Percentiles rank a stretch among this genome's conserved stretches.
Evolutionary conservation across 2,888 invertebrate genomes (phyloP).

Genomic region (Pyrrhia umbra): DNA sequence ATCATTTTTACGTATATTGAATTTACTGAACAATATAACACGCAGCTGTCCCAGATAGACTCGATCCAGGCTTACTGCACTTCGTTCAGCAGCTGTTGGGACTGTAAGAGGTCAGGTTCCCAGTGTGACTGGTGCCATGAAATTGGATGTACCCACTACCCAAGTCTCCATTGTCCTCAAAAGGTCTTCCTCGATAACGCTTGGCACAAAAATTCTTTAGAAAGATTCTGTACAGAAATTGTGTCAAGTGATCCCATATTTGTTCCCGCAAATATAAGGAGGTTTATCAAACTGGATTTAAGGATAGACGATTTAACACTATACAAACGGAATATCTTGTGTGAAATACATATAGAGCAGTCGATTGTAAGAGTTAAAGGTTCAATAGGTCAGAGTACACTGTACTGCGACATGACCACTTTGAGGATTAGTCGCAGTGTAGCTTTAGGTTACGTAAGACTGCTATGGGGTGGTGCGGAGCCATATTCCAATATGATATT

Average conservation of each 20-base stretch:
- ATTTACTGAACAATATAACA: background rate
- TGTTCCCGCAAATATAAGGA: slow-evolving; percentile 60
- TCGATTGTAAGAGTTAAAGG: slow-evolving; percentile 29
- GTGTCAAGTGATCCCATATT: slow-evolving; percentile 62
- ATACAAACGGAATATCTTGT: slow-evolving; percentile 61
- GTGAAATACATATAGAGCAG: slow-evolving; percentile 63
- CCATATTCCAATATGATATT: slow-evolving; percentile 70
- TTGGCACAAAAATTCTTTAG: slow-evolving; percentile 21
- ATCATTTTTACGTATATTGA: slow-evolving; percentile 25
- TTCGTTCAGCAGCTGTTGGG: slow-evolving; percentile 55
- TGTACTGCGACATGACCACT: slow-evolving; percentile 48
- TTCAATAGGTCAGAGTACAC: slow-evolving; percentile 28
- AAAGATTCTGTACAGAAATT: slow-evolving; percentile 60
- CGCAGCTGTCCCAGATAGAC: slow-evolving; percentile 11
- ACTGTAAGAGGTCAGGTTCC: slow-evolving; percentile 60
- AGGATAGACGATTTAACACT: slow-evolving; percentile 67
- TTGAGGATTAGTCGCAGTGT: slow-evolving; percentile 40
- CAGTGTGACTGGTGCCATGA: slow-evolving; percentile 69
- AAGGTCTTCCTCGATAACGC: slow-evolving; percentile 59
- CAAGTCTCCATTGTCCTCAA: slow-evolving; percentile 63
- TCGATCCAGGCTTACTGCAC: slow-evolving; percentile 41
- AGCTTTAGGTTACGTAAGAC: slow-evolving; percentile 57
- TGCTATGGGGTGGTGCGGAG: slow-evolving; percentile 70
- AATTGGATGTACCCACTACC: slow-evolving; percentile 64
- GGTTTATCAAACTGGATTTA: slow-evolving; percentile 62